These are phyloP conservation scores for Pissodes strobi DNA, from an alignment of 1,140 invertebrate species.

Conservation along the genomic window DNA sequence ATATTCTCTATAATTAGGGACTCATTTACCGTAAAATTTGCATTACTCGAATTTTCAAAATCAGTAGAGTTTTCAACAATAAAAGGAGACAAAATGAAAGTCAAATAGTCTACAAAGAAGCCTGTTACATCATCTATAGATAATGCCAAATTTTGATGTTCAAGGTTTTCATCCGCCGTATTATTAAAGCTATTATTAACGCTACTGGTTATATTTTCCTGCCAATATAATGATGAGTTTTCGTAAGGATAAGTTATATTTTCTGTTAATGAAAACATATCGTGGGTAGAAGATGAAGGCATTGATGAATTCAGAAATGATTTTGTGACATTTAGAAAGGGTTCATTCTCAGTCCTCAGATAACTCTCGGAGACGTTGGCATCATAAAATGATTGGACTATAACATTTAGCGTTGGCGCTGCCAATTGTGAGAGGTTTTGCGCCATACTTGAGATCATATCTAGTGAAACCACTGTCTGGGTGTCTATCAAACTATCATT, in stretches of 20 bases:
- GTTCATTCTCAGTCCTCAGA: too few species aligned
- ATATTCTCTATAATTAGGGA: neutral
- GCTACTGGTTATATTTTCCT: neutral
- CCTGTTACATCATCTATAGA: slow-evolving; percentile 26
- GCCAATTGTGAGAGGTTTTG: neutral
- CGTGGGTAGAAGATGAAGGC: too few species aligned
- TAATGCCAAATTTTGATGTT: slow-evolving; percentile 1
- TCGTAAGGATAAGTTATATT: neutral
- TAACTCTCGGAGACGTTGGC: too few species aligned
- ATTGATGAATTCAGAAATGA: too few species aligned
- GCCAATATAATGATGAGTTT: neutral
- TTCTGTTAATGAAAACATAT: too few species aligned
- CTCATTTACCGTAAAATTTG: neutral
- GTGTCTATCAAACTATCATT: neutral
- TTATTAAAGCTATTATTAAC: neutral
- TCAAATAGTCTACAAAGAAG: slow-evolving; percentile 35
- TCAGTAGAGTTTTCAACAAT: neutral
- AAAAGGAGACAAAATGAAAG: slow-evolving; percentile 35
- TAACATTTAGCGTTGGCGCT: slow-evolving; percentile 1
- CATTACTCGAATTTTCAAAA: neutral
- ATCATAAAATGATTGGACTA: too few species aligned
- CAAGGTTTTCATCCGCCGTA: too few species aligned
- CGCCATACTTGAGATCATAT: slow-evolving; percentile 14
- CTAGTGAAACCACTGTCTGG: slow-evolving; percentile 2
- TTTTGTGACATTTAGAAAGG: too few species aligned